Conservation (phyloP, 1,140 invertebrate species). For the Ladona fulva region DNA sequence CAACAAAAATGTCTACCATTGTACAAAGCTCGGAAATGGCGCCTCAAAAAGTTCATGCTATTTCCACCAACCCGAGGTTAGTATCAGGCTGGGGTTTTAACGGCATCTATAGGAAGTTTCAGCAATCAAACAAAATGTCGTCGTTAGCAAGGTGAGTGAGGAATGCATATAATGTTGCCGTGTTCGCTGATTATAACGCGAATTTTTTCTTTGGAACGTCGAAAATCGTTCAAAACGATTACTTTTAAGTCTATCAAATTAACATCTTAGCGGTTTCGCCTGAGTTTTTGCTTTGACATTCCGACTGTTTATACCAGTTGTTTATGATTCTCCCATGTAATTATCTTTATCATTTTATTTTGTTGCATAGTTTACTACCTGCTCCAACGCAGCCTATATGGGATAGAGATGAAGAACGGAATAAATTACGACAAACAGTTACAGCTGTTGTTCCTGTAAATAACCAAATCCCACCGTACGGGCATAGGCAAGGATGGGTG, state of each 20-base stretch:
- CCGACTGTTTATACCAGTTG: too few relatives aligned
- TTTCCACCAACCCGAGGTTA: too few relatives aligned
- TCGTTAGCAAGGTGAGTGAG: neutral
- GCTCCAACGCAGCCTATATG: slow-evolving; percentile 73
- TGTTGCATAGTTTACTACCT: slow-evolving; percentile 59
- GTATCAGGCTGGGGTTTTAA: too few relatives aligned
- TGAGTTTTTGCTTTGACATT: too few relatives aligned
- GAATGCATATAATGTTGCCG: too few relatives aligned
- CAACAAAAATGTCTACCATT: too few relatives aligned
- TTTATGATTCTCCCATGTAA: too few relatives aligned
- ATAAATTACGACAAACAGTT: slow-evolving; percentile 48
- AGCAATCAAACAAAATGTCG: neutral
- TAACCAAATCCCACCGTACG: slow-evolving; percentile 89
- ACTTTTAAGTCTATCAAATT: neutral
- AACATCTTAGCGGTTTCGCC: neutral
- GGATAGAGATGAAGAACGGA: slow-evolving; percentile 78
- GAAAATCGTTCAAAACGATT: neutral
- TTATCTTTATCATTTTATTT: neutral
- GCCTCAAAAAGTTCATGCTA: too few relatives aligned
- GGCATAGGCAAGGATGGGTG: slow-evolving; percentile 88
- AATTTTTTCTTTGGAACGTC: neutral
- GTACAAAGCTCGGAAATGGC: too few relatives aligned
- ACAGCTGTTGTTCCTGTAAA: slow-evolving; percentile 69
- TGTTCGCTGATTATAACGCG: neutral
- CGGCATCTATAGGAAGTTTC: too few relatives aligned